These are phyloP conservation scores for Engystomops pustulosus DNA, from an alignment of 2,113 vertebrate genomes.

Conservation along the genomic window DNA sequence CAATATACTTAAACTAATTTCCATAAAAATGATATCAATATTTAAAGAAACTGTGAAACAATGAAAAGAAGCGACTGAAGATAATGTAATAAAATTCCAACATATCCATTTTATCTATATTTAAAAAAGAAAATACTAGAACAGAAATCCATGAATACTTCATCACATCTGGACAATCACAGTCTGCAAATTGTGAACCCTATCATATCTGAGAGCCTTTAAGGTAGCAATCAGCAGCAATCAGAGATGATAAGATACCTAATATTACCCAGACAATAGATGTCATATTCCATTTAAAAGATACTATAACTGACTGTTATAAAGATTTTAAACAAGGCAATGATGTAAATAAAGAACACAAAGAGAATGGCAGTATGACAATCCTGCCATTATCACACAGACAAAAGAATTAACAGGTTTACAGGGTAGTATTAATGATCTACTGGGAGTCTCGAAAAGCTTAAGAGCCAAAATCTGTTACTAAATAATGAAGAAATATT, in stretches of 20 bases:
- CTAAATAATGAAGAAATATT: too few relatives aligned
- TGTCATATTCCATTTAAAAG: not conserved
- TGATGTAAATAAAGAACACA: not conserved
- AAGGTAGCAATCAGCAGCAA: conserved; percentile 15
- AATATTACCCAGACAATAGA: conserved; percentile 17
- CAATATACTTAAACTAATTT: not conserved
- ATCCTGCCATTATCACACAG: not conserved
- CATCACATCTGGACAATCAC: not conserved
- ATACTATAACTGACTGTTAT: not conserved
- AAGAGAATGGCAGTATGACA: not conserved
- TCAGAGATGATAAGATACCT: not conserved
- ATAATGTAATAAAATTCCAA: not conserved
- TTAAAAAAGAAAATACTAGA: not conserved
- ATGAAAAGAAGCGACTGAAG: not conserved
- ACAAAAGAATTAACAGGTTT: not conserved
- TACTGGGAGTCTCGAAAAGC: not conserved
- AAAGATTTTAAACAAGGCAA: not conserved
- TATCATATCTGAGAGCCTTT: not conserved
- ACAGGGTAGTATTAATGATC: not conserved
- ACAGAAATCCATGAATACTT: not conserved
- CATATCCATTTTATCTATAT: not conserved
- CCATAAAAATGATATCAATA: not conserved
- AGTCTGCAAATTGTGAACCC: not conserved
- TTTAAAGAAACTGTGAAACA: not conserved
- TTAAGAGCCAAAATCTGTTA: not conserved